Evolutionary conservation across 2,797 vertebrate genomes (phyloP), one percentile per base, ranked within the genome.

Genomic region (Staurois parvus): DNA sequence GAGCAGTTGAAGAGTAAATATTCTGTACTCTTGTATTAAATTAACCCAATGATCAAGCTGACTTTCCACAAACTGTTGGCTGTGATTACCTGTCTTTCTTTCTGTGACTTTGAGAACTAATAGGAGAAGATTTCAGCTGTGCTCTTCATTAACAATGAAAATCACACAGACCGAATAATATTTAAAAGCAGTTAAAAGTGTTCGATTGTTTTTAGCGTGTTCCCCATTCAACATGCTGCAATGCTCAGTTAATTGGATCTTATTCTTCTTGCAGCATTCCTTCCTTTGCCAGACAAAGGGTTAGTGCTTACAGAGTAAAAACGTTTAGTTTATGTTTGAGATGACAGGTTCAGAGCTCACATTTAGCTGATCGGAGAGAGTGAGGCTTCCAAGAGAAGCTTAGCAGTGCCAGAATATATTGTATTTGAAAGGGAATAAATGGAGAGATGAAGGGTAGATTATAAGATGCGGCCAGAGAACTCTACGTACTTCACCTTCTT

Each of bases 321-420:
- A 24, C 15, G 17, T 62, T 42, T 37, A 66, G 17, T 62, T 42
- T 37, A 78, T 66, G 76, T 37, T 40, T 78, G 76, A 78, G 76
- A 48, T 69, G 42, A 52, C 28, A 69, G 28, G 66, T 69, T 52
- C 77, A 52, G 28, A 30, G 28, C 77, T 68, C 77, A 48, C 66
- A 68, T 67, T 67, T 45, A 79, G 76, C 64, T 45, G 76, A 68
- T 48, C 40, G 76, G 37, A 29, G 17, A 79, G 64, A 79, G 17
- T 28, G 28, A 48, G 42, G 77, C 67, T 68, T 69, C 42, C 77
- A 78, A 45, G 64, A 69, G 42, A 69, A 69, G 26, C 40, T 24
- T 79, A 48, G 67, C n/a, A 26, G 40, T 81, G 79, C 79, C 79
- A 81, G 69, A 72, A 81, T 81, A 30, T 72, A 72, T 81, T 72